Evolutionary conservation across 2,888 invertebrate genomes (phyloP).

Genomic region (Frankliniella fusca): DNA sequence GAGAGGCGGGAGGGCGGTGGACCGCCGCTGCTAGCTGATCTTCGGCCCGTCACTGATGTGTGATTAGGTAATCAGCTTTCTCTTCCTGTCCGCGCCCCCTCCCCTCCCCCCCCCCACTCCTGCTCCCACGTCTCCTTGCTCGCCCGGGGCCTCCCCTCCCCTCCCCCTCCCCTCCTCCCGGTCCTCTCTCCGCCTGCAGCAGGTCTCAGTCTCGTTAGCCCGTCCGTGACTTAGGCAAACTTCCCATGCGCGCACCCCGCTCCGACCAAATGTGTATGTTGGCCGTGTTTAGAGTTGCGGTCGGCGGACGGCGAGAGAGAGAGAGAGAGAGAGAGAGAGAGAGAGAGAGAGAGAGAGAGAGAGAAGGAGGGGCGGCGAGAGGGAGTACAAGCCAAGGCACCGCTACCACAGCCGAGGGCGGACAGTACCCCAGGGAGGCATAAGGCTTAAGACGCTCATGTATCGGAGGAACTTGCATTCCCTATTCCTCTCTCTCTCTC

Average conservation of each 20-base stretch:
- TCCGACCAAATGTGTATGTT: constrained; percentile 14
- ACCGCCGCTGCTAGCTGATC: too few species aligned
- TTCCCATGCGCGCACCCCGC: constrained; percentile 8
- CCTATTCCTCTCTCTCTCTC: background rate
- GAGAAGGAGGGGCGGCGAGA: background rate
- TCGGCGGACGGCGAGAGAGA: background rate
- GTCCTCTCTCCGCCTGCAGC: background rate
- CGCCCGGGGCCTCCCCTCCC: background rate
- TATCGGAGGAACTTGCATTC: constrained; percentile 1
- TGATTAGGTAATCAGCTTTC: too few species aligned
- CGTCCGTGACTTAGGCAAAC: constrained; percentile 9
- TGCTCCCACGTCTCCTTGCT: background rate
- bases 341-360: background rate
- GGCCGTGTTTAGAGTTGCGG: constrained; percentile 21
- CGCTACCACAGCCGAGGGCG: background rate
- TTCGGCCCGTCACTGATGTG: too few species aligned
- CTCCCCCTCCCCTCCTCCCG: background rate
- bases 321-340: background rate
- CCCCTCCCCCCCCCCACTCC: background rate
- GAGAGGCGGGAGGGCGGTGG: too few species aligned
- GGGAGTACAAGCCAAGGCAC: background rate
- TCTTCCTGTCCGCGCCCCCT: background rate
- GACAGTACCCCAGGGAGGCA: constrained; percentile 13
- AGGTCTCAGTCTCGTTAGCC: background rate
- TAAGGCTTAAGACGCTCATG: constrained; percentile 8